Evolutionary conservation across 2,888 invertebrate species (phyloP).

Genomic region (Anthrax anthrax): DNA sequence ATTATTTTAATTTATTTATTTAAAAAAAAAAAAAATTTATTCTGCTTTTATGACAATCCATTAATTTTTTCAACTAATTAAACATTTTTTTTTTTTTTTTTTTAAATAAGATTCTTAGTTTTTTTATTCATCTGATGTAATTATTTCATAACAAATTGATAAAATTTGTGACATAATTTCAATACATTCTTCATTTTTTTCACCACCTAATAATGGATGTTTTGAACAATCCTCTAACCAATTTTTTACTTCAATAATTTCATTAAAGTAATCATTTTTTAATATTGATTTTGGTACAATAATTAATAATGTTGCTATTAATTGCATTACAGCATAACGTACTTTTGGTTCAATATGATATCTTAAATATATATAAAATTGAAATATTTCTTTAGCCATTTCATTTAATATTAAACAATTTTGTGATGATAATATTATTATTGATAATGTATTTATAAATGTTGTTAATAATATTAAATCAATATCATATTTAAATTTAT

Average conservation of each 20-base stretch:
- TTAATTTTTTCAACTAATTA: no score
- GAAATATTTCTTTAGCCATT: constrained; percentile 56
- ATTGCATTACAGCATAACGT: constrained; percentile 47
- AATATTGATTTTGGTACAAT: constrained; percentile 45
- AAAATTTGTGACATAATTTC: constrained; percentile 47
- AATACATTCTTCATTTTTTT: constrained; percentile 49
- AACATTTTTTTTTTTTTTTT: no score
- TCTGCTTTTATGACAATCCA: no score
- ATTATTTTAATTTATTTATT: no score
- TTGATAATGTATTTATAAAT: constrained; percentile 52
- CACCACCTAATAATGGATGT: constrained; percentile 43
- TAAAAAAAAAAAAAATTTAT: no score
- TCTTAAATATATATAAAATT: constrained; percentile 49
- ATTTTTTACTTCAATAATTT: constrained; percentile 46
- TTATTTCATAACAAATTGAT: constrained; percentile 23
- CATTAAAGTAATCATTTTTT: constrained; percentile 43
- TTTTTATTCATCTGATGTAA: constrained; percentile 1
- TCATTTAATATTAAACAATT: constrained; percentile 49
- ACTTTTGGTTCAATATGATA: constrained; percentile 53
- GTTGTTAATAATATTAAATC: constrained; percentile 53
- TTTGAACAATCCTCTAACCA: constrained; percentile 50
- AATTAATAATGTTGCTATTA: constrained; percentile 49
- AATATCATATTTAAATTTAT: constrained; percentile 44
- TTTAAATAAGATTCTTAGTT: no score
- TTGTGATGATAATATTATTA: constrained; percentile 49